phyloP scores from a whole-genome alignment of 2,888 invertebrate species.

The Clunio marinus region DNA sequence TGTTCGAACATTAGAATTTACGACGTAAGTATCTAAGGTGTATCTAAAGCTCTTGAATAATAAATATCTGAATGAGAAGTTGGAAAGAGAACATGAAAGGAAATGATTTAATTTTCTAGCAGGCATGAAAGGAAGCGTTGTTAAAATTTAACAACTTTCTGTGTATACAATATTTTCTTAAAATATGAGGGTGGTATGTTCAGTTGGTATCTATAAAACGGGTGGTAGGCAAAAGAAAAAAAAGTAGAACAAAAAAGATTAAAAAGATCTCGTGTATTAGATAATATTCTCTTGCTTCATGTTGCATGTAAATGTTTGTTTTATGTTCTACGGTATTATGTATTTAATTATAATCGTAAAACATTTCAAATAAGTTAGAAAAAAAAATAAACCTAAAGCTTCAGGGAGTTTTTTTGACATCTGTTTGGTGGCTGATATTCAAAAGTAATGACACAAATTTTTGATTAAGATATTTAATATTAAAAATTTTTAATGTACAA shows the following conservation, averaged over 20 bases:
- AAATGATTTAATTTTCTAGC: conserved; percentile 38
- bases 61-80: background rate
- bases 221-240: background rate
- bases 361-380: conserved; percentile 12
- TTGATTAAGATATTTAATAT: too few relatives aligned
- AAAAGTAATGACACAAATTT: too few relatives aligned
- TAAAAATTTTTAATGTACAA: too few relatives aligned
- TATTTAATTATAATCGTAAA: conserved; percentile 31
- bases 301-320: conserved; percentile 37
- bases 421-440: too few relatives aligned
- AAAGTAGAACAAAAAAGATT: conserved; percentile 34
- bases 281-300: conserved; percentile 31
- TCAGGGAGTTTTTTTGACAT: background rate
- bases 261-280: conserved; percentile 38
- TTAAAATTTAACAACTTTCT: conserved; percentile 23
- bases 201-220: background rate
- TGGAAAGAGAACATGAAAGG: conserved; percentile 26
- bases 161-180: conserved; percentile 8
- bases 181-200: conserved; percentile 19
- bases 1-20: conserved; percentile 14
- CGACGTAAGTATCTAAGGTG: conserved; percentile 7
- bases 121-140: conserved; percentile 16
- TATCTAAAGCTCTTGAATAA: conserved; percentile 13
- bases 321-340: conserved; percentile 22
- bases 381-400: conserved; percentile 22